Percentiles rank a stretch among this genome's conserved stretches.
These are phyloP conservation scores for Pseudochaenichthys georgianus DNA, from an alignment of 2,797 vertebrate species.

Conservation along the genomic window DNA sequence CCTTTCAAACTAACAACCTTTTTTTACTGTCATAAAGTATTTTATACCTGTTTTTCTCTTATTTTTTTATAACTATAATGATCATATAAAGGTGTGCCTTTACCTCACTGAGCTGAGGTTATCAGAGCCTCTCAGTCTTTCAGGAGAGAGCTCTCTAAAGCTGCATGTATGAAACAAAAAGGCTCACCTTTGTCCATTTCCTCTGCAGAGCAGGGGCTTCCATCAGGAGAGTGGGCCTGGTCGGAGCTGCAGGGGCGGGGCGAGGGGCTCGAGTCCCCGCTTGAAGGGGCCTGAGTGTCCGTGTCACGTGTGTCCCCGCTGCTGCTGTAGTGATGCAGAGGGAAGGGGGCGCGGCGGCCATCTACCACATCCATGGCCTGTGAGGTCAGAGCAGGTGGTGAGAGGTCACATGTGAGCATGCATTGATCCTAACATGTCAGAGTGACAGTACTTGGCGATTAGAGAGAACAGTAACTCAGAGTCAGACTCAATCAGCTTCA, in stretches of 20 bases:
- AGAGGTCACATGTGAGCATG: not conserved
- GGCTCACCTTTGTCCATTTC: conserved; percentile 93
- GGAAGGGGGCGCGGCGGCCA: conserved; percentile 92
- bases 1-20: too few relatives aligned
- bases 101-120: too few relatives aligned
- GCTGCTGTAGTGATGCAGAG: conserved; percentile 87
- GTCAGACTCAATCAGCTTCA: not conserved
- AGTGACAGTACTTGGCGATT: not conserved
- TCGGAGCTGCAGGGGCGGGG: conserved; percentile 88
- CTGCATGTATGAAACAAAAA: not conserved
- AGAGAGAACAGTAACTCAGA: conserved; percentile 4
- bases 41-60: too few relatives aligned
- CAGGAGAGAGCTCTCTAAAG: too few relatives aligned
- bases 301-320: conserved; percentile 90
- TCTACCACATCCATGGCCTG: conserved; percentile 93
- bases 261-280: conserved; percentile 92
- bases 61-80: too few relatives aligned
- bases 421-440: not conserved
- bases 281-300: conserved; percentile 94
- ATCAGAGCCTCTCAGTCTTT: too few relatives aligned
- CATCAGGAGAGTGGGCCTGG: conserved; percentile 90
- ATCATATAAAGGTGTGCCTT: too few relatives aligned
- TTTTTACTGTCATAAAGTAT: too few relatives aligned
- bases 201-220: conserved; percentile 93
- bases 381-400: conserved; percentile 46